Evolutionary conservation across 1,140 invertebrate genomes (phyloP).

Genomic region (Philopotamus ludificatus): DNA sequence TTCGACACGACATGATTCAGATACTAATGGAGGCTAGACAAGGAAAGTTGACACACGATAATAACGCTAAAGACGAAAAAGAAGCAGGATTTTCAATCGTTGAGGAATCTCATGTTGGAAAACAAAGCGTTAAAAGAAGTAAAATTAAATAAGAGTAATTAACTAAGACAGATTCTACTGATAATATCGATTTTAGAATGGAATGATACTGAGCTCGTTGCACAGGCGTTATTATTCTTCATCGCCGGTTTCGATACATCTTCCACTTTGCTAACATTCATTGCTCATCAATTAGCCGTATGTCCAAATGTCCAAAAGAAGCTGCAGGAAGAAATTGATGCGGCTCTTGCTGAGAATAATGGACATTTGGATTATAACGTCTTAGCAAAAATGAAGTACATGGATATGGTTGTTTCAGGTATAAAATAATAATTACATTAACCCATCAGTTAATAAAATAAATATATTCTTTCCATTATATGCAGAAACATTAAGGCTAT

Average conservation of each 20-base stretch:
- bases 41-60: slow-evolving; percentile 38
- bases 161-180: neutral
- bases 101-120: slow-evolving; percentile 42
- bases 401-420: slow-evolving; percentile 57
- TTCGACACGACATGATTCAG: slow-evolving; percentile 53
- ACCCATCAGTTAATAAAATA: neutral
- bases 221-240: slow-evolving; percentile 62
- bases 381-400: slow-evolving; percentile 53
- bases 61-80: neutral
- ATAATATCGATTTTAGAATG: slow-evolving; percentile 47
- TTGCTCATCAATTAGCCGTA: slow-evolving; percentile 54
- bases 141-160: neutral
- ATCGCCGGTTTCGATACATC: slow-evolving; percentile 65
- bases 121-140: slow-evolving; percentile 34
- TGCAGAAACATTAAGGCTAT: slow-evolving; percentile 56
- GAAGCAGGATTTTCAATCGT: slow-evolving; percentile 45
- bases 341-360: slow-evolving; percentile 41
- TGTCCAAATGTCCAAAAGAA: slow-evolving; percentile 56
- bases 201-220: slow-evolving; percentile 63
- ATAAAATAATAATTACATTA: neutral
- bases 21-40: slow-evolving; percentile 48
- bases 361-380: slow-evolving; percentile 47
- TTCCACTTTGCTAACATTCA: slow-evolving; percentile 47
- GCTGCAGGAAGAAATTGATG: slow-evolving; percentile 48
- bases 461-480: neutral